Percentiles rank a stretch among this genome's conserved stretches.
These are phyloP conservation scores for Myrmophylax atrothorax DNA, from an alignment of 2,113 vertebrate species.

Conservation along the genomic window DNA sequence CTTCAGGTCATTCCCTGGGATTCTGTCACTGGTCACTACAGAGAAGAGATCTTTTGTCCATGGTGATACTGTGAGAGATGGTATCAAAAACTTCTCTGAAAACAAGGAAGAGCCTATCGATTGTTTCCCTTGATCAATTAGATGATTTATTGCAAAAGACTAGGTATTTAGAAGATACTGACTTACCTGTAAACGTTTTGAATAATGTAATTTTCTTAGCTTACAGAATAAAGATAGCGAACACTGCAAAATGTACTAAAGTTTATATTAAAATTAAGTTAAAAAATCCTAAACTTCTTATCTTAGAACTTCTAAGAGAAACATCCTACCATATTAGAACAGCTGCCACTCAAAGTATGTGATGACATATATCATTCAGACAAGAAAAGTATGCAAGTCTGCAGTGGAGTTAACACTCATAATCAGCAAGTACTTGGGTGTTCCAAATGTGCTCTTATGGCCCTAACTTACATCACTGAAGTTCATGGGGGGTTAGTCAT, in stretches of 20 bases:
- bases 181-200: background rate
- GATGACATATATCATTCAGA: background rate
- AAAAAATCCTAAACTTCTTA: background rate
- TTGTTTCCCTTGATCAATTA: background rate
- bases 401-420: background rate
- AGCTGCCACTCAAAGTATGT: background rate
- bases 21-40: background rate
- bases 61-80: background rate
- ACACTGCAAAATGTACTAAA: background rate
- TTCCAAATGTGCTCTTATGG: background rate
- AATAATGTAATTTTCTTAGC: background rate
- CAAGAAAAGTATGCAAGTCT: background rate
- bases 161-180: background rate
- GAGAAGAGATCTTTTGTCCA: background rate
- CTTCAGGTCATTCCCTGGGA: accelerated
- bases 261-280: background rate
- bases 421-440: background rate
- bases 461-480: background rate
- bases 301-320: background rate
- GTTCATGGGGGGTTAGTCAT: background rate
- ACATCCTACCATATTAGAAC: background rate
- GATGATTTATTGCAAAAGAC: background rate
- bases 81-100: background rate
- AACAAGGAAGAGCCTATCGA: background rate
- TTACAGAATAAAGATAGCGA: background rate